Evolutionary conservation across 2,113 vertebrate species (phyloP).

Genomic region (Pterocles orientalis): DNA sequence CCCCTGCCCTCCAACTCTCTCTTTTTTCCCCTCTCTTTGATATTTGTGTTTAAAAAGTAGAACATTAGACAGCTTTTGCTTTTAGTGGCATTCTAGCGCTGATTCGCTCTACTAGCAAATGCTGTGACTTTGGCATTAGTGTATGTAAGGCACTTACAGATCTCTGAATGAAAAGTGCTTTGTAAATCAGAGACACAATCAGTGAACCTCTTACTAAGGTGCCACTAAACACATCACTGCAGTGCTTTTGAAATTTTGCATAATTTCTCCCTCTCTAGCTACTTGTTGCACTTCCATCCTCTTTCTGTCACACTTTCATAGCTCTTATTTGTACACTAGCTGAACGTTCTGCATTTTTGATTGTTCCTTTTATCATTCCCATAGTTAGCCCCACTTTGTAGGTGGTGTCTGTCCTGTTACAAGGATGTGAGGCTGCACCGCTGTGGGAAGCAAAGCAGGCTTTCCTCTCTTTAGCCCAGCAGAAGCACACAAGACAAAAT

Average conservation of each 20-base stretch:
- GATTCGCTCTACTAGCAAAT: not conserved
- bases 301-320: not conserved
- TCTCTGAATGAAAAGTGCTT: not conserved
- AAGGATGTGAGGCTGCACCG: not conserved
- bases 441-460: not conserved
- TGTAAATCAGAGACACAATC: not conserved
- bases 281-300: not conserved
- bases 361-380: not conserved
- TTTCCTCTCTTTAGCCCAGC: not conserved
- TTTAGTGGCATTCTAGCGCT: slow-evolving; percentile 10
- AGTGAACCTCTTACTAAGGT: not conserved
- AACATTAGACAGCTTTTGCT: slow-evolving; percentile 33
- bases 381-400: not conserved
- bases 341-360: not conserved
- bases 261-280: not conserved
- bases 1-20: not conserved
- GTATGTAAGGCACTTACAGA: not conserved
- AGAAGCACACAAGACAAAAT: not conserved
- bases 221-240: not conserved
- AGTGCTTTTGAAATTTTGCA: not conserved
- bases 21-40: slow-evolving; percentile 12
- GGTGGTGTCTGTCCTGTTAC: not conserved
- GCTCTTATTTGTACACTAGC: not conserved
- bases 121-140: not conserved
- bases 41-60: slow-evolving; percentile 54